Conservation (phyloP, 2,113 vertebrate species). For the Ctenomys sociabilis region DNA sequence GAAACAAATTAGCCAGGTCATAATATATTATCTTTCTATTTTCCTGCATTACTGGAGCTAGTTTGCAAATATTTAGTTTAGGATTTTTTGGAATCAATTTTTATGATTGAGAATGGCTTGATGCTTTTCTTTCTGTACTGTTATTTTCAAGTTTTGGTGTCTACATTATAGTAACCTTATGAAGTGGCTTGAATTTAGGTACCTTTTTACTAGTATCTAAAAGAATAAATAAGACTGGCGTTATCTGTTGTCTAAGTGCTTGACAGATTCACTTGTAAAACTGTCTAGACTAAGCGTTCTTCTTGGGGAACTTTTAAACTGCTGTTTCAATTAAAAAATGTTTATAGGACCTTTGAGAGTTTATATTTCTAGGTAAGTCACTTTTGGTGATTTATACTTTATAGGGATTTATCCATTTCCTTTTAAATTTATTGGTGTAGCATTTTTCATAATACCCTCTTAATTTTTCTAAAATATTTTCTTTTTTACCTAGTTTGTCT, state of each 20-base stretch:
- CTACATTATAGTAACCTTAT: background rate
- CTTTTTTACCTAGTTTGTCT: background rate
- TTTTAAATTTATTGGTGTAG: slow-evolving; percentile 49
- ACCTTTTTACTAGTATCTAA: slow-evolving; percentile 4
- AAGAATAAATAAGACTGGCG: background rate
- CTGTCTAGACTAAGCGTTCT: slow-evolving; percentile 62
- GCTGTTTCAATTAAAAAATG: slow-evolving; percentile 50
- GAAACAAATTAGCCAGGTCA: background rate
- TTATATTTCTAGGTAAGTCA: slow-evolving; percentile 64
- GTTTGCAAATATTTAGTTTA: slow-evolving; percentile 36
- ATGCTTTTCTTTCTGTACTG: background rate
- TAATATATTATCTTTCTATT: background rate
- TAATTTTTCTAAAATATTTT: background rate
- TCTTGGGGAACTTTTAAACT: slow-evolving; percentile 67
- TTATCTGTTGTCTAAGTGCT: slow-evolving; percentile 52
- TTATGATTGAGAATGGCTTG: slow-evolving; percentile 20
- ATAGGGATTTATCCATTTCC: slow-evolving; percentile 64
- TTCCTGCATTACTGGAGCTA: background rate
- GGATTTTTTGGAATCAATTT: background rate
- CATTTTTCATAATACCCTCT: slow-evolving; percentile 34
- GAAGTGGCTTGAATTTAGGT: slow-evolving; percentile 1
- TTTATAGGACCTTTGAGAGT: slow-evolving; percentile 70
- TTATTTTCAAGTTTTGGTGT: slow-evolving; percentile 38
- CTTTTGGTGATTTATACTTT: slow-evolving; percentile 70
- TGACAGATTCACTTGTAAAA: slow-evolving; percentile 61